Base-by-base conservation (phyloP, 1,140 invertebrate genomes). In the Triops longicaudatus region DNA sequence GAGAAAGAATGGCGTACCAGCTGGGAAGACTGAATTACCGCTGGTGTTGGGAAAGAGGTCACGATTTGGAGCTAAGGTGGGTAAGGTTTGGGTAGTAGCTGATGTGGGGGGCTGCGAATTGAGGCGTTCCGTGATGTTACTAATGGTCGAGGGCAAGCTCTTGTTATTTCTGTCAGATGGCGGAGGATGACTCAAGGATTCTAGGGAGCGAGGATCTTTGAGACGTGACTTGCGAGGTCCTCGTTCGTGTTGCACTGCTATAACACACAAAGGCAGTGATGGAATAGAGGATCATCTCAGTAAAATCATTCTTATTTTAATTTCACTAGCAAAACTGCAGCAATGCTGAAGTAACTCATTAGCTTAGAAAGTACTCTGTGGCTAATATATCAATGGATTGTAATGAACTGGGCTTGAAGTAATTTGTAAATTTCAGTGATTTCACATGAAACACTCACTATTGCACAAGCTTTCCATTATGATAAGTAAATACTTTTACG, bases 171-270 rank as follows among this genome's bases (percentile, higher is more conserved):
- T 78, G 26, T 72, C 41, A 75, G 75, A 71, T 14, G 44, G 44
- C 11, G n/a, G 50, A n/a, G 11, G 41, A 22, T 63, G 50, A 17
- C 22, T 63, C 10, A 63, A 14, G 1, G 50, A 63, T 63, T 63
- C 50, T 14, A 63, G 50, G 22, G 50, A n/a, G 50, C 50, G 50
- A 37, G 76, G 73, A 44, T 77, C 76, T 44, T 77, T 77, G 37
- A 77, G 72, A 41, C 76, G 71, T 42, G 87, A 85, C 81, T 88
- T 89, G 22, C 88, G 79, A 10, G 88, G 88, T 31, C 88, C 88
- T 78, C 88, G 79, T 80, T 89, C 88, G 81, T 89, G 88, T 81
- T 89, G 88, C 14, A 89, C 88, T 76, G 88, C 88, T 89, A 76
- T 41, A 78, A 43, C 72, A 50, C 22, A 81, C 76, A 81, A 78